These are phyloP conservation scores for Eutolmus rufibarbis DNA, from an alignment of 2,888 invertebrate genomes.

Conservation along the genomic window DNA sequence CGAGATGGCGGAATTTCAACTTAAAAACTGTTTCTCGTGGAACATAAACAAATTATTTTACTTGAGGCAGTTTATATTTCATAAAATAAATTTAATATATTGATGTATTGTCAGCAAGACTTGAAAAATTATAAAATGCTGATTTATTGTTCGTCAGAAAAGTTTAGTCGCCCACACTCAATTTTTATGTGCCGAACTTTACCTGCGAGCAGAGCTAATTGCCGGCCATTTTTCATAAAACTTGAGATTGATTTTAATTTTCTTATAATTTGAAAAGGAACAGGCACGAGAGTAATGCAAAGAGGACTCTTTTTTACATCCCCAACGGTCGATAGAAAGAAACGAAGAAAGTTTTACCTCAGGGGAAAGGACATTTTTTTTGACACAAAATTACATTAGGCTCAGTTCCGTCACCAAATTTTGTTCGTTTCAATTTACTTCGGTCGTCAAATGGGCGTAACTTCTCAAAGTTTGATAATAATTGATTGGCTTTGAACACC, in stretches of 20 bases:
- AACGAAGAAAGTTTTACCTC: neutral
- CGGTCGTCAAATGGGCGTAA: neutral
- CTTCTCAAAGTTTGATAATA: neutral
- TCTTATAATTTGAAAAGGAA: neutral
- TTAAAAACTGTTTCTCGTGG: no score
- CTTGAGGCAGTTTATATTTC: no score
- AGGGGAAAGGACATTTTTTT: neutral
- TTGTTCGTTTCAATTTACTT: neutral
- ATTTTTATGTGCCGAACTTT: neutral
- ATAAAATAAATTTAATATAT: no score
- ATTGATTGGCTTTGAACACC: neutral
- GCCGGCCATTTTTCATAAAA: neutral
- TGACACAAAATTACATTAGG: neutral
- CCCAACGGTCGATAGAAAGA: neutral
- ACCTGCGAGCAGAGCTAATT: neutral
- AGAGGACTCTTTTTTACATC: neutral
- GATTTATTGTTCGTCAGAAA: no score
- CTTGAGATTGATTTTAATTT: neutral
- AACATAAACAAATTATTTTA: no score
- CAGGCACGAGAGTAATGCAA: neutral
- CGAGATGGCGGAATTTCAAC: no score
- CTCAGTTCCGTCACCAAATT: neutral
- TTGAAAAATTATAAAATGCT: neutral
- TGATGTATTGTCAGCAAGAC: no score
- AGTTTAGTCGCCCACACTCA: neutral